Evolutionary conservation across 2,113 vertebrate genomes (phyloP).

Genomic region (Myiozetetes cayanensis): DNA sequence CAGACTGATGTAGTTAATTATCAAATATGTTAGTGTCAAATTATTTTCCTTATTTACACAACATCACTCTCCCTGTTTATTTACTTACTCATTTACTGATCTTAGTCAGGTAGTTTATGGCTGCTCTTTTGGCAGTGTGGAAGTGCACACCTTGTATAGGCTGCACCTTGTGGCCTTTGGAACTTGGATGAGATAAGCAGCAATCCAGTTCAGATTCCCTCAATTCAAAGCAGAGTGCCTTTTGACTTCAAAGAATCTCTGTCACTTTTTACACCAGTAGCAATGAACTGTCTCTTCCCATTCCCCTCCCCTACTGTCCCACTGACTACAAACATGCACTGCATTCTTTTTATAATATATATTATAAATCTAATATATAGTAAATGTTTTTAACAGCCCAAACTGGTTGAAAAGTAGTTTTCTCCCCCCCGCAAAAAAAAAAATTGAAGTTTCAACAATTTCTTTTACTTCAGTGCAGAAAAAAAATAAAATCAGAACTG

Average conservation of each 20-base stretch:
- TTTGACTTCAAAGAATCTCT: neutral
- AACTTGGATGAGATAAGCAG: slow-evolving; percentile 1
- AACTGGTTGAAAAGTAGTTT: neutral
- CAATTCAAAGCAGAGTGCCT: neutral
- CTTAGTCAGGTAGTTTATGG: neutral
- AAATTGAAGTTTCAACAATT: neutral
- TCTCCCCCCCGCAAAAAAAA: neutral
- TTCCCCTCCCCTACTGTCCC: neutral
- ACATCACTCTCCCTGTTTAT: neutral
- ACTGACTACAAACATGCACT: neutral
- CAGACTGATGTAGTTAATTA: neutral
- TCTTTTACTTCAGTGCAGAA: neutral
- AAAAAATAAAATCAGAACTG: neutral
- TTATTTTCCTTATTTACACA: neutral
- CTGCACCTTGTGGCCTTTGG: slow-evolving; percentile 22
- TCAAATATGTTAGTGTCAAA: neutral
- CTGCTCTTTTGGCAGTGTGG: neutral
- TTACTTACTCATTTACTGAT: neutral
- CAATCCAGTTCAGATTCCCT: neutral
- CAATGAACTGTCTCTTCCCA: neutral
- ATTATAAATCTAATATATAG: neutral
- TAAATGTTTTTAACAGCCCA: neutral
- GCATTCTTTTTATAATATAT: neutral
- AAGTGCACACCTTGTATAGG: neutral
- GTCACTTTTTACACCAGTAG: neutral